phyloP scores from a whole-genome alignment of 2,888 invertebrate species.

The Drosophila affinis region DNA sequence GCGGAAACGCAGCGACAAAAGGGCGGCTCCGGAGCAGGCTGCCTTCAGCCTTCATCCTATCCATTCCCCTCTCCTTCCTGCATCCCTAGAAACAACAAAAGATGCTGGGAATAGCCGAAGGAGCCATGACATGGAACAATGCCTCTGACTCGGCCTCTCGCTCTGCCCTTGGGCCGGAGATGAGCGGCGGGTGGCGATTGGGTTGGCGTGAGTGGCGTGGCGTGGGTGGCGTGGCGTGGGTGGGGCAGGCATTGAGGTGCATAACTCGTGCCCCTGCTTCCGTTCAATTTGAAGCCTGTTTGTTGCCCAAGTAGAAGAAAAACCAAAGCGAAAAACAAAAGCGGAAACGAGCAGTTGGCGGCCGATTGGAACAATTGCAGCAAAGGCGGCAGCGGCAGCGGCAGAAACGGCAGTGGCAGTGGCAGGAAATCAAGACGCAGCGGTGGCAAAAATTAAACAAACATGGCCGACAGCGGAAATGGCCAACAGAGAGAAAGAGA shows the following conservation, averaged over 20 bases:
- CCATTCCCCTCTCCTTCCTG: constrained; percentile 5
- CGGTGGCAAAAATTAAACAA: constrained; percentile 71
- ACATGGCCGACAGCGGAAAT: constrained; percentile 52
- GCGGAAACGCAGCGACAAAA: constrained; percentile 54
- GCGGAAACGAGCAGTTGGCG: constrained; percentile 75
- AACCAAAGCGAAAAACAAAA: constrained; percentile 66
- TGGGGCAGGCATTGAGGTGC: constrained; percentile 53
- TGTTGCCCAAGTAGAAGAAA: constrained; percentile 69
- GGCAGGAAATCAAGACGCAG: constrained; percentile 46
- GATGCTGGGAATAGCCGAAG: constrained; percentile 64
- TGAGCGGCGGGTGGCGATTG: constrained; percentile 25
- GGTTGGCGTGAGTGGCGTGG: constrained; percentile 35
- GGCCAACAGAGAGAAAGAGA: constrained; percentile 18
- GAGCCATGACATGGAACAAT: constrained; percentile 65
- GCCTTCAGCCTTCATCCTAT: constrained; percentile 14
- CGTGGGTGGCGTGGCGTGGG: constrained; percentile 34
- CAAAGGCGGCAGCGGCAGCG: constrained; percentile 49
- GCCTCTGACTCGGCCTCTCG: constrained; percentile 61
- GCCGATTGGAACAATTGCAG: constrained; percentile 77
- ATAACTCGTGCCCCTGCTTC: constrained; percentile 71
- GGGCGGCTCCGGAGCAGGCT: constrained; percentile 54
- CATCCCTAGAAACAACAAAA: constrained; percentile 61
- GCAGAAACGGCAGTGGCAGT: constrained; percentile 14
- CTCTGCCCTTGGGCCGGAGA: constrained; percentile 42
- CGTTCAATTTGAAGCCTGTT: constrained; percentile 79